A percentile compares a stretch with the other conserved stretches of the same genome.
Conservation (phyloP, 2,797 vertebrate species). For the Sebastes melanostomus region DNA sequence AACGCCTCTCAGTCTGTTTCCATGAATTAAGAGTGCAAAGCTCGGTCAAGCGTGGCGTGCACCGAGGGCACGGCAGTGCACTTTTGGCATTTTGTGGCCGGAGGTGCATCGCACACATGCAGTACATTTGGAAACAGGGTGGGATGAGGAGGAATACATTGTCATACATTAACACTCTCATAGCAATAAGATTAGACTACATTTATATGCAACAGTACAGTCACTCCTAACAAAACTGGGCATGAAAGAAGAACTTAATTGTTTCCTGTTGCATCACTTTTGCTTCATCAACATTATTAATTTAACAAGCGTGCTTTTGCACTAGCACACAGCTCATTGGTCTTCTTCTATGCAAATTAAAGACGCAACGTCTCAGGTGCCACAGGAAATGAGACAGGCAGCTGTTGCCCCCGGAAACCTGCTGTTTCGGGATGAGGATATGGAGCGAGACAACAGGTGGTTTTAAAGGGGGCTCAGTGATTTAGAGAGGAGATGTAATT, state of each 20-base stretch:
- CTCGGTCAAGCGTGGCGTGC: slow-evolving; percentile 5
- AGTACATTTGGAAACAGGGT: background rate
- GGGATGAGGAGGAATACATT: background rate
- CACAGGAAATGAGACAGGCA: background rate
- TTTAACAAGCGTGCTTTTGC: background rate
- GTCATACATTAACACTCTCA: background rate
- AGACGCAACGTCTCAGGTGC: background rate
- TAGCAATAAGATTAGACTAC: background rate
- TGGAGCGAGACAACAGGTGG: slow-evolving; percentile 19
- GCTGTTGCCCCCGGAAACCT: slow-evolving; percentile 5
- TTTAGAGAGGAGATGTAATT: background rate
- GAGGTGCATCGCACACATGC: background rate
- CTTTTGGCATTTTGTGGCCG: background rate
- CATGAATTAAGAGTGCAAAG: slow-evolving; percentile 6
- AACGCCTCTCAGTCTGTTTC: background rate
- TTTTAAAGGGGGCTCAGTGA: background rate
- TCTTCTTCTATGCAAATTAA: background rate
- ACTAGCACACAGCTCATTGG: background rate
- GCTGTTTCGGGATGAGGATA: background rate
- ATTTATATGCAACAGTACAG: background rate
- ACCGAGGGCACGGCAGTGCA: background rate
- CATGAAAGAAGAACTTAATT: background rate
- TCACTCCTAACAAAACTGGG: background rate
- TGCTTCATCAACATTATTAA: background rate
- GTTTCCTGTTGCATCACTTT: too few relatives aligned